Evolutionary conservation across 2,113 vertebrate species (phyloP).

Genomic region (Hymenochirus boettgeri): DNA sequence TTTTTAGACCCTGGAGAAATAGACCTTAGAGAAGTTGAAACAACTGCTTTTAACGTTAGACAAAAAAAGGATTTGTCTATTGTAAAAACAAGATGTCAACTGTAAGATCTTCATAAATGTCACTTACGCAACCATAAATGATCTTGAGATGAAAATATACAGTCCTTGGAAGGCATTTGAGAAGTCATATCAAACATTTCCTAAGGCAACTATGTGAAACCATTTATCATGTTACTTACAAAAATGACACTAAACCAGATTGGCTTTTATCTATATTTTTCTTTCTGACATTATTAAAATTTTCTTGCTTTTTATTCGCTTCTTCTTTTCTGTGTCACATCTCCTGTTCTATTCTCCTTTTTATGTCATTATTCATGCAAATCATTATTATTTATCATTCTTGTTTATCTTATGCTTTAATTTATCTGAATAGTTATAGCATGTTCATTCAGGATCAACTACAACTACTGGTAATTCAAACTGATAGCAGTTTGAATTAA

Average conservation of each 20-base stretch:
- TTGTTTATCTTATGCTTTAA: too few species aligned
- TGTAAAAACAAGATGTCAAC: not conserved
- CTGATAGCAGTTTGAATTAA: too few species aligned
- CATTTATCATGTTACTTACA: not conserved
- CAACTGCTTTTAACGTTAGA: not conserved
- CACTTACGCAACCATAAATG: not conserved
- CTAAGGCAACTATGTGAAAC: not conserved
- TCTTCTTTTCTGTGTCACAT: not conserved
- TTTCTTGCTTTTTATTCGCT: not conserved
- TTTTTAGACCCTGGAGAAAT: not conserved
- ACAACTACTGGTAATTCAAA: too few species aligned
- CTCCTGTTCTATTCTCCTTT: not conserved
- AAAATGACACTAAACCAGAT: not conserved
- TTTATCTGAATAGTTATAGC: too few species aligned
- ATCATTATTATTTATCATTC: too few species aligned
- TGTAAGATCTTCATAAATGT: constrained; percentile 6
- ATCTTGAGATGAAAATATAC: constrained; percentile 13
- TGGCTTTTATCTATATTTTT: not conserved
- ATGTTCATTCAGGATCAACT: too few species aligned
- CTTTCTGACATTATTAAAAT: not conserved
- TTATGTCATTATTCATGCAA: not conserved
- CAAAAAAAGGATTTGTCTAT: not conserved
- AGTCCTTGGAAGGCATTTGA: not conserved
- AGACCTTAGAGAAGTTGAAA: not conserved
- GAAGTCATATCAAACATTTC: not conserved